Evolutionary conservation across 2,888 invertebrate genomes (phyloP).

Genomic region (Trissoscelio sp.): DNA sequence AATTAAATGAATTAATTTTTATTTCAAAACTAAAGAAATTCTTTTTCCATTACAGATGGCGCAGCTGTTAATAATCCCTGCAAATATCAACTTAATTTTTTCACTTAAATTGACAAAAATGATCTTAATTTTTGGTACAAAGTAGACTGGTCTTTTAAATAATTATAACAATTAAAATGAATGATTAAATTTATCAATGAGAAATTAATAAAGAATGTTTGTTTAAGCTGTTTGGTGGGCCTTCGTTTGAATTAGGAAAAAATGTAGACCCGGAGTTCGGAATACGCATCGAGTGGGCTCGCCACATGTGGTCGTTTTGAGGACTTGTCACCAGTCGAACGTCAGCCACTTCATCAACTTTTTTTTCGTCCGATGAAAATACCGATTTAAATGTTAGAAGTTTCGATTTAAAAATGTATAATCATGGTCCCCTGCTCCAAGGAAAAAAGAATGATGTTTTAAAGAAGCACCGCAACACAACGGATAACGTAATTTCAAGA

Average conservation of each 20-base stretch:
- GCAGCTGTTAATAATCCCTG: too few species aligned
- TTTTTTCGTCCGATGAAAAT: slow-evolving; percentile 48
- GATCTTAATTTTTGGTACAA: background rate
- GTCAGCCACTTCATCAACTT: slow-evolving; percentile 62
- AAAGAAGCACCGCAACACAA: background rate
- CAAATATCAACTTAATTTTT: too few species aligned
- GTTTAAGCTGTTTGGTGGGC: slow-evolving; percentile 13
- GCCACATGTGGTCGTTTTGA: slow-evolving; percentile 64
- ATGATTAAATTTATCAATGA: too few species aligned
- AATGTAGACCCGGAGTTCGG: slow-evolving; percentile 34
- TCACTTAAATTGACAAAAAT: too few species aligned
- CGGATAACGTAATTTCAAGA: slow-evolving; percentile 29
- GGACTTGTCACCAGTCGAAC: slow-evolving; percentile 62
- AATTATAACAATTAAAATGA: background rate
- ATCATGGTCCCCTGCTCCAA: slow-evolving; percentile 14
- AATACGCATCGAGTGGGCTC: slow-evolving; percentile 37
- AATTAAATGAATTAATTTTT: too few species aligned
- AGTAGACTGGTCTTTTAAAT: background rate
- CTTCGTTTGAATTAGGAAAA: slow-evolving; percentile 52
- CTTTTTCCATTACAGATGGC: too few species aligned
- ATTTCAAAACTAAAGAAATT: too few species aligned
- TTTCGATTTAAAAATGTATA: slow-evolving; percentile 50
- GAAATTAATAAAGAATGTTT: slow-evolving; percentile 6
- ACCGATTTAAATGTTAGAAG: slow-evolving; percentile 57
- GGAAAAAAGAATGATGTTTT: background rate